Evolutionary conservation across 2,797 vertebrate genomes (phyloP).

Genomic region (Gambusia yucatana): DNA sequence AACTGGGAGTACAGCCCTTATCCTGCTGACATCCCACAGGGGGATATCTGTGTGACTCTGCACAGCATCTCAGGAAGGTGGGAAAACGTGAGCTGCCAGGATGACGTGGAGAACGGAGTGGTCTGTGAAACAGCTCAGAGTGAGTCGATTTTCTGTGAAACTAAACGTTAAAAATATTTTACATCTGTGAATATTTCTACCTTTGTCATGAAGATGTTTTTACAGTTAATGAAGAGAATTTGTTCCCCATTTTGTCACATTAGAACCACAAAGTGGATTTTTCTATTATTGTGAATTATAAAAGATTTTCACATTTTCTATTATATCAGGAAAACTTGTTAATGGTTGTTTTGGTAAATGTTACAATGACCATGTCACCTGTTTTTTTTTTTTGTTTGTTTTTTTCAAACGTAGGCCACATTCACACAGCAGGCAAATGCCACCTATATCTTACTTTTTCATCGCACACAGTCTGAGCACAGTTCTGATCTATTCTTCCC

Average conservation of each 20-base stretch:
- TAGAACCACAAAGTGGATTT: background rate
- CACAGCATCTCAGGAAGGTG: slow-evolving; percentile 83
- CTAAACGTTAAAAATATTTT: background rate
- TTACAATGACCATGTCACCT: background rate
- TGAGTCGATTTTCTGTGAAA: slow-evolving; percentile 61
- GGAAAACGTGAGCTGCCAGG: slow-evolving; percentile 83
- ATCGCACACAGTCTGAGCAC: too few relatives aligned
- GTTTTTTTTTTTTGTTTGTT: background rate
- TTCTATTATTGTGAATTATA: background rate
- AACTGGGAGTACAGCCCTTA: slow-evolving; percentile 81
- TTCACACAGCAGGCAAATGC: too few relatives aligned
- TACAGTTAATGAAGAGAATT: background rate
- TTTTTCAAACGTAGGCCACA: background rate
- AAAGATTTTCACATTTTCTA: too few relatives aligned
- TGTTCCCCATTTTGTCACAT: background rate
- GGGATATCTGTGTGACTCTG: slow-evolving; percentile 84
- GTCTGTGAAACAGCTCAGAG: slow-evolving; percentile 83
- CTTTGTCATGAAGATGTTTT: background rate
- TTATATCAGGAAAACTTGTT: background rate
- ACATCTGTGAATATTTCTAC: background rate
- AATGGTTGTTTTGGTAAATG: background rate
- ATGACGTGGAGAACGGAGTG: slow-evolving; percentile 80
- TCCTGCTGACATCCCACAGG: slow-evolving; percentile 50
- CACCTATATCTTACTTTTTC: too few relatives aligned
- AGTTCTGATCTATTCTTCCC: too few relatives aligned